Percentiles rank a stretch among this genome's conserved stretches.
Evolutionary conservation across 2,888 invertebrate species (phyloP).

Genomic region (Timandra comae): DNA sequence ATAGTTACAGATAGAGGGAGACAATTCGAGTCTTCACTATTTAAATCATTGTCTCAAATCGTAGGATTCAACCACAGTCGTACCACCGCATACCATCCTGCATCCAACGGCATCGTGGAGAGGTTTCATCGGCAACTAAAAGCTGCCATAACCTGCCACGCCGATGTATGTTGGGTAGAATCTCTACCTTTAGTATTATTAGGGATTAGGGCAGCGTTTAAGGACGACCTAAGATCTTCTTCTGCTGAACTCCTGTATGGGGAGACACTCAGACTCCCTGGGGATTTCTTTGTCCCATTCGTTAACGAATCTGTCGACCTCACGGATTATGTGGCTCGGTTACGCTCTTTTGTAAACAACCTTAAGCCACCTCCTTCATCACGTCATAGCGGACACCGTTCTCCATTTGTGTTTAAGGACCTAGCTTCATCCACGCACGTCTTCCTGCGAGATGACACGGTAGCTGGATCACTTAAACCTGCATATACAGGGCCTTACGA

Average conservation of each 20-base stretch:
- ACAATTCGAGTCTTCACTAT: slow-evolving; percentile 9
- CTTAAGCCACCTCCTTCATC: slow-evolving; percentile 1
- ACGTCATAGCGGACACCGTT: neutral
- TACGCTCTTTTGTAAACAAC: neutral
- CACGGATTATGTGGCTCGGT: neutral
- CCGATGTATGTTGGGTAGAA: slow-evolving; percentile 3
- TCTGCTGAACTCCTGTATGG: slow-evolving; percentile 27
- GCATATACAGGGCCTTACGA: slow-evolving; percentile 11
- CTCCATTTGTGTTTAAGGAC: slow-evolving; percentile 2
- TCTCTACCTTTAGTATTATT: slow-evolving; percentile 7
- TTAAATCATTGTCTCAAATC: slow-evolving; percentile 8
- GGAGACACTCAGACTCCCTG: slow-evolving; percentile 23
- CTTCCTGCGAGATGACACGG: slow-evolving; percentile 11
- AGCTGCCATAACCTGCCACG: slow-evolving; percentile 10
- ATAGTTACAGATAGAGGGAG: slow-evolving; percentile 8
- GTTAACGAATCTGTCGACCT: neutral
- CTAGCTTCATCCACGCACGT: slow-evolving; percentile 4
- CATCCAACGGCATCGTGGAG: slow-evolving; percentile 23
- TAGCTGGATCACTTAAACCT: slow-evolving; percentile 8
- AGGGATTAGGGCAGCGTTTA: slow-evolving; percentile 6
- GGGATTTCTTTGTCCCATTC: slow-evolving; percentile 17
- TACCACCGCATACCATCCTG: slow-evolving; percentile 25
- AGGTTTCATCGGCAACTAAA: slow-evolving; percentile 28
- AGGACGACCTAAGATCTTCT: slow-evolving; percentile 17
- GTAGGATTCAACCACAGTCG: slow-evolving; percentile 15